A percentile compares a stretch with the other conserved stretches of the same genome.
These are phyloP conservation scores for Teleogryllus occipitalis DNA, from an alignment of 1,140 invertebrate species.

Conservation along the genomic window DNA sequence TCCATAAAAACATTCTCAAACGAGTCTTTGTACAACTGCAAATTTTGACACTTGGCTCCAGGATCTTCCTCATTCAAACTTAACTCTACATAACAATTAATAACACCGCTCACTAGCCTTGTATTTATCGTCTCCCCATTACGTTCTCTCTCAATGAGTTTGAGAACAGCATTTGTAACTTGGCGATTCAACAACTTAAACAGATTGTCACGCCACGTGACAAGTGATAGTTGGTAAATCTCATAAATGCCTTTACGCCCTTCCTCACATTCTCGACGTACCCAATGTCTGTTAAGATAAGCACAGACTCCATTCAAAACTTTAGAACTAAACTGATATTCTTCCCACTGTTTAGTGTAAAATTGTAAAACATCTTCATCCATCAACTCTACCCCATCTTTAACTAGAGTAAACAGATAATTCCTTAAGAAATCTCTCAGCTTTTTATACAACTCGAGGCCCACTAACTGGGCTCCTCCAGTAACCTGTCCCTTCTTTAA, in stretches of 20 bases:
- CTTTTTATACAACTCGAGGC: constrained; percentile 90
- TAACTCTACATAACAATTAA: constrained; percentile 60
- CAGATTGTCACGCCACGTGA: constrained; percentile 95
- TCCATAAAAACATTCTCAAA: constrained; percentile 95
- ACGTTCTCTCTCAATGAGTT: constrained; percentile 90
- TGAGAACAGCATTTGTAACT: constrained; percentile 39
- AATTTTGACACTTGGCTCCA: constrained; percentile 65
- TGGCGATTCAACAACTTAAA: constrained; percentile 91
- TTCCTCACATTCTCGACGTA: constrained; percentile 94
- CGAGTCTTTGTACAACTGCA: constrained; percentile 89
- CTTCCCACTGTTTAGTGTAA: constrained; percentile 96
- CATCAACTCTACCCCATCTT: constrained; percentile 87
- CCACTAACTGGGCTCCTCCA: constrained; percentile 88
- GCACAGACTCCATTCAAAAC: constrained; percentile 95
- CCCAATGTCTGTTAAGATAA: constrained; percentile 98
- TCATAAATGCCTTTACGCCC: constrained; percentile 95
- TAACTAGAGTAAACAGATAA: constrained; percentile 72
- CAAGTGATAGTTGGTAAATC: constrained; percentile 93
- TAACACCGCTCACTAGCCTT: constrained; percentile 85
- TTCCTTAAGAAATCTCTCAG: constrained; percentile 82
- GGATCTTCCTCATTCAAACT: constrained; percentile 86
- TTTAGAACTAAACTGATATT: constrained; percentile 96
- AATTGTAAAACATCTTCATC: constrained; percentile 91
- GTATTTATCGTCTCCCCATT: constrained; percentile 97
- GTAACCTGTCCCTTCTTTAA: constrained; percentile 31